These are phyloP conservation scores for Eonycteris spelaea DNA, from an alignment of 2,113 vertebrate genomes.

Conservation along the genomic window DNA sequence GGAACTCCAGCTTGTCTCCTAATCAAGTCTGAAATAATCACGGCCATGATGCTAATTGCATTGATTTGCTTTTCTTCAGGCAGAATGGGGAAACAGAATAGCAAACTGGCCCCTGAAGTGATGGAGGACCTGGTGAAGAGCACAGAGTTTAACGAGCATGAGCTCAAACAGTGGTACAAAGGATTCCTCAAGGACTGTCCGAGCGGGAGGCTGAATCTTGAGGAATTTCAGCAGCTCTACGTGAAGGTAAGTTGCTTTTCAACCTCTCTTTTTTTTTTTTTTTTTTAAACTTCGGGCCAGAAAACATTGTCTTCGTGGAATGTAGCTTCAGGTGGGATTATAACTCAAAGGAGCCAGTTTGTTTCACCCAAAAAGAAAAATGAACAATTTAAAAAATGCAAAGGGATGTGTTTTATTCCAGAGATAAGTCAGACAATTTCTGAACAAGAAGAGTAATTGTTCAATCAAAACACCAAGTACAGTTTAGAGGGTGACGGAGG, in stretches of 20 bases:
- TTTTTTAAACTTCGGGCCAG: neutral
- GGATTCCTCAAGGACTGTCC: slow-evolving; percentile 91
- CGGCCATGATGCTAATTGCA: slow-evolving; percentile 46
- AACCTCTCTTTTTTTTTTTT: neutral
- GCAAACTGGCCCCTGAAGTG: slow-evolving; percentile 99
- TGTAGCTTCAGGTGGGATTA: neutral
- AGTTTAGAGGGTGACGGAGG: neutral
- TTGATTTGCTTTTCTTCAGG: slow-evolving; percentile 82
- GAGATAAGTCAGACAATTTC: neutral
- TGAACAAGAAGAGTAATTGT: neutral
- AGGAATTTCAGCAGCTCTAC: slow-evolving; percentile 95
- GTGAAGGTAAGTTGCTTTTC: slow-evolving; percentile 89
- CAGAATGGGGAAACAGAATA: slow-evolving; percentile 99
- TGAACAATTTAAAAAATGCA: neutral
- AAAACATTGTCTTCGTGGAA: neutral
- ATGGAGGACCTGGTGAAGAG: slow-evolving; percentile 99
- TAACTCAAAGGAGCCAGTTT: neutral
- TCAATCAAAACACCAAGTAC: neutral
- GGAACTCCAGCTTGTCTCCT: neutral
- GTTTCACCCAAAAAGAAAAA: neutral
- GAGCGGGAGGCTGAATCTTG: slow-evolving; percentile 87
- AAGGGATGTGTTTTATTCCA: neutral
- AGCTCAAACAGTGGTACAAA: slow-evolving; percentile 98
- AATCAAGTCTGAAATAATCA: slow-evolving; percentile 37
- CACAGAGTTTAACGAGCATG: slow-evolving; percentile 96